A percentile compares a stretch with the other conserved stretches of the same genome.
Evolutionary conservation across 2,888 invertebrate species (phyloP).

Genomic region (Acronicta psi): DNA sequence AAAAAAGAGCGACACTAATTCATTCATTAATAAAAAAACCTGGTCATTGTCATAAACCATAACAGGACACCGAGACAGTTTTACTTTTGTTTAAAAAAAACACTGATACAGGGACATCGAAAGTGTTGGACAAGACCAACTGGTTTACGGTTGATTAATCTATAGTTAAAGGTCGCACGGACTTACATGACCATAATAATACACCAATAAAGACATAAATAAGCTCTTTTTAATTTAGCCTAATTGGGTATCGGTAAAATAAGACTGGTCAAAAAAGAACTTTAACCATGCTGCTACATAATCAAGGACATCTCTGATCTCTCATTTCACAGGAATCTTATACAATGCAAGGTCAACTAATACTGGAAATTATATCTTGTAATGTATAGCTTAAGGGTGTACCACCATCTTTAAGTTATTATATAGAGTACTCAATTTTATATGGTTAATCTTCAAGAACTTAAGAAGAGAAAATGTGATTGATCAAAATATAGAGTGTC

Average conservation of each 20-base stretch:
- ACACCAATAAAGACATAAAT: slow-evolving; percentile 20
- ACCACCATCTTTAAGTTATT: no score
- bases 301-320: no score
- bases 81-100: slow-evolving; percentile 28
- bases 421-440: no score
- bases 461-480: no score
- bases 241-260: slow-evolving; percentile 24
- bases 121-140: slow-evolving; percentile 28
- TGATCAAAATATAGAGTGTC: no score
- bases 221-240: slow-evolving; percentile 31
- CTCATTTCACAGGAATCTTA: no score
- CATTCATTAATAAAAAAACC: neutral
- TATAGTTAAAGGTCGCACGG: slow-evolving; percentile 30
- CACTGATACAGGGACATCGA: slow-evolving; percentile 27
- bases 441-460: no score
- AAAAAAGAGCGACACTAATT: no score
- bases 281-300: no score
- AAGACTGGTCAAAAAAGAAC: neutral
- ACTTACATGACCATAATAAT: slow-evolving; percentile 44
- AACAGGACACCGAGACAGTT: slow-evolving; percentile 24
- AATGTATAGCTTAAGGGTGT: no score
- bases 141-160: slow-evolving; percentile 36
- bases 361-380: no score
- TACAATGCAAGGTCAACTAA: no score
- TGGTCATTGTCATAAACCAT: slow-evolving; percentile 27